phyloP scores from a whole-genome alignment of 1,140 invertebrate species.

The Hylaeus anthracinus region DNA sequence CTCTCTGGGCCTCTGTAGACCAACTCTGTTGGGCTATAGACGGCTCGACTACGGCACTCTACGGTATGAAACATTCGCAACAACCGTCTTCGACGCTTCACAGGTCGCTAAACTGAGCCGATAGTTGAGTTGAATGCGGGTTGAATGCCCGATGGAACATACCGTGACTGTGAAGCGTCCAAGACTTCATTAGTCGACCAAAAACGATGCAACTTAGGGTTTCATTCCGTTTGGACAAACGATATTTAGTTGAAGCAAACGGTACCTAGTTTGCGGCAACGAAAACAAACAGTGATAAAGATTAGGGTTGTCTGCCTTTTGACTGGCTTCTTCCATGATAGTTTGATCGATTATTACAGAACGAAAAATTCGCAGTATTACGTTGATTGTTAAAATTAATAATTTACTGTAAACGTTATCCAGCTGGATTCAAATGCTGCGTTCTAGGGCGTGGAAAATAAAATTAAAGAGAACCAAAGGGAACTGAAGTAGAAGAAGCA shows the following conservation, averaged over 20 bases:
- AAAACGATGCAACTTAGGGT: neutral
- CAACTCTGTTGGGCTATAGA: neutral
- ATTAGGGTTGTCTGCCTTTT: neutral
- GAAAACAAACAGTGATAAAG: conserved; percentile 1
- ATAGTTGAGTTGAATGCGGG: too few species aligned
- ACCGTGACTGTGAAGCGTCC: neutral
- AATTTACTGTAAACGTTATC: neutral
- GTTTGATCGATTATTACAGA: neutral
- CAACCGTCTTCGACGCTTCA: neutral
- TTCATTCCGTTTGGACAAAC: neutral
- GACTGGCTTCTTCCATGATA: neutral
- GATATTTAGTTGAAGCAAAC: conserved; percentile 20
- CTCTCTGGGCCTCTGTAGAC: neutral
- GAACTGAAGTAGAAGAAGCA: conserved; percentile 13
- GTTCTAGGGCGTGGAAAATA: neutral
- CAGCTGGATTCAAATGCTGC: neutral
- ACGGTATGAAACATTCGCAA: conserved; percentile 6
- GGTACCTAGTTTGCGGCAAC: neutral
- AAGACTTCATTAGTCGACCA: neutral
- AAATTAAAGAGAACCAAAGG: conserved; percentile 4
- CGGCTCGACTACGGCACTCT: neutral
- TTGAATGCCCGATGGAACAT: neutral
- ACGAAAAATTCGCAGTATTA: neutral
- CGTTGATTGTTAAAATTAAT: conserved; percentile 4
- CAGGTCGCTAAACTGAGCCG: neutral